Evolutionary conservation across 2,113 vertebrate genomes (phyloP), one percentile per base, ranked within the genome.

Genomic region (Lampris incognitus): DNA sequence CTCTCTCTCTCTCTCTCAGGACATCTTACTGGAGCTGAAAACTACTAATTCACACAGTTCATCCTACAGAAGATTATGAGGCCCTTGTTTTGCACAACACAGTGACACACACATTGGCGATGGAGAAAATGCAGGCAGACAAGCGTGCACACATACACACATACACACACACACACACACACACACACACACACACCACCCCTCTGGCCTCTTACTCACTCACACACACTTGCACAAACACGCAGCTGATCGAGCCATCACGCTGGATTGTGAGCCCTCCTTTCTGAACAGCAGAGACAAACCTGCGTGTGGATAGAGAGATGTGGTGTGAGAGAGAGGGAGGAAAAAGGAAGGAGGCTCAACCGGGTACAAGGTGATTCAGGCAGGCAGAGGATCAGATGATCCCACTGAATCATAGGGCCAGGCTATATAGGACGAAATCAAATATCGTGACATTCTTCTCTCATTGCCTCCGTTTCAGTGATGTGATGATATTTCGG

Each of bases 191-290:
- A 56, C 3, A 13, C 2, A 52, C 42, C 24, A 24, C 24, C 24
- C 24, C 24, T 24, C 24, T 24, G 24, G 24, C 24, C 24, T 24
- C 24, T 24, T 24, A 64, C 79, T 46, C 66, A 39, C 39, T 11
- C 36, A 56, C 54, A 36, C 13, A 4, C 9, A 3, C 54, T 1
- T n/a, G 3, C 1, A 56, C 3, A 13, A 1, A 52, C 42, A 64
- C 79, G 46, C 72, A 66, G 64, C 65, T 74, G 66, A 82, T 60
- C 24, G 58, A 74, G 71, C 69, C 64, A 63, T 4, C 4, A 62
- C 52, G 5, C 51, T 63, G 52, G 65, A 68, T 9, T 61, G 65
- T 13, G 67, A 46, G 40, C 10, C 56, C 6, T 7, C 44, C 44
- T 46, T 7, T 7, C 7, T 4, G 44, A 46, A 2, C 7, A 10